A percentile compares a stretch with the other conserved stretches of the same genome.
These are phyloP conservation scores for Polyommatus iphigenia DNA, from an alignment of 2,888 invertebrate species.

Conservation along the genomic window DNA sequence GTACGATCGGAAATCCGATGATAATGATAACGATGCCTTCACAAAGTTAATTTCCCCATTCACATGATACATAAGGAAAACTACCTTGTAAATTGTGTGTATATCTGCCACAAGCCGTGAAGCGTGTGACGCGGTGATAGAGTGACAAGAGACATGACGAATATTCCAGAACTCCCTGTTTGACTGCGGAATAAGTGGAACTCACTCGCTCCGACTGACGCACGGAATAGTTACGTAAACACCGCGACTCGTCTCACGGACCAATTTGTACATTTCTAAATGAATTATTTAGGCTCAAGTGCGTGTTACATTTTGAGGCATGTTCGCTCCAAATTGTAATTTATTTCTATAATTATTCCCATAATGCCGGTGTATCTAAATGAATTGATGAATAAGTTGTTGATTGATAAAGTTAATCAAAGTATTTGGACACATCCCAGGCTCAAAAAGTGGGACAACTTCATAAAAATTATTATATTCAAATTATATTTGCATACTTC, in stretches of 20 bases:
- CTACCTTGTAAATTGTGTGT: conserved; percentile 14
- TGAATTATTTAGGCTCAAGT: conserved; percentile 24
- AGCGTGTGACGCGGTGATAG: conserved; percentile 27
- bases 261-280: conserved; percentile 15
- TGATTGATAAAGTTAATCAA: background rate
- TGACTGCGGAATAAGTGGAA: conserved; percentile 30
- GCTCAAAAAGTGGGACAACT: background rate
- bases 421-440: background rate
- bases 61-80: conserved; percentile 15
- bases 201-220: conserved; percentile 22
- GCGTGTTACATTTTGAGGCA: conserved; percentile 8
- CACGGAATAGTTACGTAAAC: conserved; percentile 27
- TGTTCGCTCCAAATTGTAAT: background rate
- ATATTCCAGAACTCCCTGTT: conserved; percentile 24
- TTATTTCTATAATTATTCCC: background rate
- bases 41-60: conserved; percentile 1
- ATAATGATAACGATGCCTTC: conserved; percentile 1
- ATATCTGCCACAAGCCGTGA: conserved; percentile 25
- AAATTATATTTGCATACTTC: background rate
- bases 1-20: background rate
- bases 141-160: conserved; percentile 31
- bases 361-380: background rate
- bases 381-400: background rate
- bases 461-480: background rate
- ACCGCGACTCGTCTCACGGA: background rate